Evolutionary conservation across 2,888 invertebrate genomes (phyloP).

Genomic region (Thereva unica): DNA sequence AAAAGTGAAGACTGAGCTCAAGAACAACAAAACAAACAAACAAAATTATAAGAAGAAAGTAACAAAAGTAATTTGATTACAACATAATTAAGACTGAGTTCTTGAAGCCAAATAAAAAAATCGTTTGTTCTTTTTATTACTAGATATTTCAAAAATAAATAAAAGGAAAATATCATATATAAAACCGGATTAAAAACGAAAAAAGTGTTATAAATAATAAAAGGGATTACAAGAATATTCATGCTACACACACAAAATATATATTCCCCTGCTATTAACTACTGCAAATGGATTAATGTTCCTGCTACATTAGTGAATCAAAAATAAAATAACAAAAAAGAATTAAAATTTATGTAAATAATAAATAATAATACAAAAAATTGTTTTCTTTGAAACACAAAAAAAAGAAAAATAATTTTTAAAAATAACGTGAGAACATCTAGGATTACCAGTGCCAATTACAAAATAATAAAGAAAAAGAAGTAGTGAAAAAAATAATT

Average conservation of each 20-base stretch:
- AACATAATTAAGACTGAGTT: constrained; percentile 30
- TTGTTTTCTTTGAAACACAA: neutral
- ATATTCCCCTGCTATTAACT: constrained; percentile 7
- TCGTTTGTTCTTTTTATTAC: neutral
- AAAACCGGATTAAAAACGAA: constrained; percentile 2
- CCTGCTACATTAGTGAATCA: constrained; percentile 24
- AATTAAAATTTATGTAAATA: neutral
- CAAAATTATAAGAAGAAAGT: constrained; percentile 11
- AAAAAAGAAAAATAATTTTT: neutral
- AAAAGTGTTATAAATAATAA: neutral
- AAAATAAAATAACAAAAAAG: neutral
- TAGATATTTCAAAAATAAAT: neutral
- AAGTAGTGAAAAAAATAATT: constrained; percentile 38
- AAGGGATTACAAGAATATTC: too few species aligned
- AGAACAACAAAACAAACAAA: constrained; percentile 16
- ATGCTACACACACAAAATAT: neutral
- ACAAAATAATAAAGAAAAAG: constrained; percentile 42
- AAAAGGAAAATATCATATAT: neutral
- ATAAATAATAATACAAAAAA: neutral
- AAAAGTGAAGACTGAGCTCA: constrained; percentile 36
- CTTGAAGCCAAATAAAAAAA: constrained; percentile 31
- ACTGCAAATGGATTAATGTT: constrained; percentile 34
- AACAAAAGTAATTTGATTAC: neutral
- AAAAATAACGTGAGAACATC: constrained; percentile 42
- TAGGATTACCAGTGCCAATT: constrained; percentile 56